A percentile compares a stretch with the other conserved stretches of the same genome.
phyloP scores from a whole-genome alignment of 2,797 vertebrate genomes.

The Rhodeus uyekii region DNA sequence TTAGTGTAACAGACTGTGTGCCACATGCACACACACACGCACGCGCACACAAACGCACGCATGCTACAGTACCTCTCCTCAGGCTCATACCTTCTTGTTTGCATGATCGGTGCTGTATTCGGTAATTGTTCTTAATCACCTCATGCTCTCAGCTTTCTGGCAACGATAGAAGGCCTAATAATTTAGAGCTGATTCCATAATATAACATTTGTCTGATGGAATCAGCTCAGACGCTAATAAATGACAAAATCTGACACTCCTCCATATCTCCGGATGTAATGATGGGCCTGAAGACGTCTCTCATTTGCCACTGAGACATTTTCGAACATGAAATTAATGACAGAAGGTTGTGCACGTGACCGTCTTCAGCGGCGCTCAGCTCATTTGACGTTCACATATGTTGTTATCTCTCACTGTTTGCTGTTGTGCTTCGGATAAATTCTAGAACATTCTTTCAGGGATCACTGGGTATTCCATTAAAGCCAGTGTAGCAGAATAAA shows the following conservation, averaged over 20 bases:
- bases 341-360: slow-evolving; percentile 26
- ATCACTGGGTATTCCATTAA: slow-evolving; percentile 48
- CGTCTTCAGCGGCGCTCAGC: slow-evolving; percentile 12
- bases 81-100: slow-evolving; percentile 52
- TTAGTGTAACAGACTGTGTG: slow-evolving; percentile 72
- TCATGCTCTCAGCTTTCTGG: slow-evolving; percentile 43
- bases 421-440: slow-evolving; percentile 31
- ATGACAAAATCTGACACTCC: slow-evolving; percentile 39
- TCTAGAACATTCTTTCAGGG: slow-evolving; percentile 40
- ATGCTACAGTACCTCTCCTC: slow-evolving; percentile 29
- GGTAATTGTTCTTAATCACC: slow-evolving; percentile 54
- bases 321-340: slow-evolving; percentile 43
- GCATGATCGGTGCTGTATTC: slow-evolving; percentile 49
- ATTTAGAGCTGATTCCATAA: slow-evolving; percentile 37
- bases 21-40: slow-evolving; percentile 31
- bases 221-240: slow-evolving; percentile 36
- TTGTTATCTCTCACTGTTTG: slow-evolving; percentile 43
- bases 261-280: slow-evolving; percentile 19
- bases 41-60: slow-evolving; percentile 30
- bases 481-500: slow-evolving; percentile 46
- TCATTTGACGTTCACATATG: slow-evolving; percentile 43
- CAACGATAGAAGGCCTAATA: slow-evolving; percentile 40
- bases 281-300: slow-evolving; percentile 24
- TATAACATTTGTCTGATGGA: slow-evolving; percentile 43
- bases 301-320: slow-evolving; percentile 27